Percentiles rank a stretch among this genome's conserved stretches.
Conservation (phyloP, 1,140 invertebrate genomes). For the Diabrotica virgifera region DNA sequence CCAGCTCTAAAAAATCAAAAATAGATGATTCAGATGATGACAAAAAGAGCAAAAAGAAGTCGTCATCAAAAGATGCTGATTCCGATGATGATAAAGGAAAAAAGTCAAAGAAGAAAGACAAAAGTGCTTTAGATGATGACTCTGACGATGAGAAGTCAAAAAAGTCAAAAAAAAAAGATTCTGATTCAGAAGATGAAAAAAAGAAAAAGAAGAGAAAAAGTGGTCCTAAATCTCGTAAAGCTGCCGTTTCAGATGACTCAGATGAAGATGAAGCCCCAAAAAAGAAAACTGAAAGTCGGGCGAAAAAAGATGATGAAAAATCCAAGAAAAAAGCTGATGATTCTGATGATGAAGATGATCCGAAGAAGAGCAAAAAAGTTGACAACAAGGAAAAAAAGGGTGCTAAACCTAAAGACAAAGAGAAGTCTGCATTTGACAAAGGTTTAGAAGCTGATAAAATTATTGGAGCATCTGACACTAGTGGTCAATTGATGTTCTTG, state of each 20-base stretch:
- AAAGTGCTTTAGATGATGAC: slow-evolving; percentile 41
- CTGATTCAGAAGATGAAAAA: slow-evolving; percentile 30
- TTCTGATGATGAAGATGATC: slow-evolving; percentile 29
- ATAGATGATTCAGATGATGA: slow-evolving; percentile 31
- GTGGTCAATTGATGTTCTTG: slow-evolving; percentile 92
- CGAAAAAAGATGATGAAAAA: slow-evolving; percentile 21
- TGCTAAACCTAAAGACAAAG: slow-evolving; percentile 33
- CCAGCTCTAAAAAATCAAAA: slow-evolving; percentile 31
- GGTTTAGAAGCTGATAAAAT: slow-evolving; percentile 91
- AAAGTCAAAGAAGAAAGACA: slow-evolving; percentile 38
- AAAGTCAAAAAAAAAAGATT: slow-evolving; percentile 34
- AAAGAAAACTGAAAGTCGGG: slow-evolving; percentile 20
- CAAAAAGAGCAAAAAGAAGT: slow-evolving; percentile 33
- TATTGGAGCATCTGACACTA: slow-evolving; percentile 92
- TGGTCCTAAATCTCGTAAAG: slow-evolving; percentile 21
- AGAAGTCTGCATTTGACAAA: slow-evolving; percentile 79
- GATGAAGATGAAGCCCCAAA: slow-evolving; percentile 34
- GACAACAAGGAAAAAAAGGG: slow-evolving; percentile 26
- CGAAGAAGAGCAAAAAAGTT: slow-evolving; percentile 29
- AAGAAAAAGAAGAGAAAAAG: slow-evolving; percentile 24
- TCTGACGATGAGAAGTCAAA: slow-evolving; percentile 16
- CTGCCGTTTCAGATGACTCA: slow-evolving; percentile 20
- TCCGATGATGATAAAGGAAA: slow-evolving; percentile 28
- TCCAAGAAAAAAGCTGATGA: slow-evolving; percentile 20
- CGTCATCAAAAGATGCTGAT: slow-evolving; percentile 34